Conservation (phyloP, 2,797 vertebrate genomes). For the Peromyscus attwateri region DNA sequence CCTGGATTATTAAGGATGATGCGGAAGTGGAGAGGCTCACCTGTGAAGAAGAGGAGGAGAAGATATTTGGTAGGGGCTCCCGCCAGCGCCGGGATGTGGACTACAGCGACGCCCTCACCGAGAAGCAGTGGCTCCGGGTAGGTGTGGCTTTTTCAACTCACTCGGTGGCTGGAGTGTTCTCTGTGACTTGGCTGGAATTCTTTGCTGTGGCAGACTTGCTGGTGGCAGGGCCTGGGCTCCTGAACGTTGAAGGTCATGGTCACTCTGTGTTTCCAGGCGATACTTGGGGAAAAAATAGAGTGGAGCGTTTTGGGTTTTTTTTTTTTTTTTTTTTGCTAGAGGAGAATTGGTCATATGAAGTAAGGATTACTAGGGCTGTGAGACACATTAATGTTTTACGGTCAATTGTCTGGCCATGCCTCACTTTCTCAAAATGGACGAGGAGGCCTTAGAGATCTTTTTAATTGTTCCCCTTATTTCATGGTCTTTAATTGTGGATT, state of each 20-base stretch:
- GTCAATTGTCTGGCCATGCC: conserved; percentile 47
- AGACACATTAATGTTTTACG: conserved; percentile 37
- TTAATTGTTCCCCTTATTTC: conserved; percentile 13
- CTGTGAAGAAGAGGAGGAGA: conserved; percentile 98
- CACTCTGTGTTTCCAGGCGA: background rate
- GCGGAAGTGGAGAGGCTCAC: conserved; percentile 98
- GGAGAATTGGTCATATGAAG: background rate
- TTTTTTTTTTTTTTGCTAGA: background rate
- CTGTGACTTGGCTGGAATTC: background rate
- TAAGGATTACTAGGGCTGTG: background rate
- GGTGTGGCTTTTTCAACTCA: conserved; percentile 56
- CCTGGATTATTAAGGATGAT: conserved; percentile 99
- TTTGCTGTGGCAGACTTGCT: background rate
- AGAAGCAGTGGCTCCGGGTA: conserved; percentile 99
- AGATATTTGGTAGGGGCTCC: conserved; percentile 97
- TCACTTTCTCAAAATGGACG: conserved; percentile 26
- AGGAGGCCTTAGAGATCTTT: conserved; percentile 44
- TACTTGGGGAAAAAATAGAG: background rate
- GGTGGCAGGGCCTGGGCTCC: background rate
- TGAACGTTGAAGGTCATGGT: background rate
- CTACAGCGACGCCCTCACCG: conserved; percentile 97
- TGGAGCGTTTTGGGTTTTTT: background rate
- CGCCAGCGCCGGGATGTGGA: conserved; percentile 97
- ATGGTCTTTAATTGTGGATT: background rate
- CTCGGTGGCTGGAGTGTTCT: background rate